Conservation (phyloP, 2,797 vertebrate species). For the Paramormyrops hopkinsi region DNA sequence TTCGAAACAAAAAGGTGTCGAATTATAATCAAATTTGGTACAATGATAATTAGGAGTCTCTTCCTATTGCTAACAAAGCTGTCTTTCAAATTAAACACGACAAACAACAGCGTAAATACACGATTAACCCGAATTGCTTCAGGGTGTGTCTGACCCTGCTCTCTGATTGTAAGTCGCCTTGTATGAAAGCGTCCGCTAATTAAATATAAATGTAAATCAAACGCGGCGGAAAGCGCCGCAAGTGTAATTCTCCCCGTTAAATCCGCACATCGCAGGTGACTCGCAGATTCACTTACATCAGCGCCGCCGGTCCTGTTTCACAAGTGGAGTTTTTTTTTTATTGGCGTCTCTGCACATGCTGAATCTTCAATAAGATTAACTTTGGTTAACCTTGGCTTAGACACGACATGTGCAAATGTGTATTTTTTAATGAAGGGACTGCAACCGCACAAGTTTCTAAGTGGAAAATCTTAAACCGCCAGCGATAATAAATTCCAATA, state of each 20-base stretch:
- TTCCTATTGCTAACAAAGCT: background rate
- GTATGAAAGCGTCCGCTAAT: constrained; percentile 5
- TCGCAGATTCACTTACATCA: background rate
- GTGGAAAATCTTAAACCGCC: background rate
- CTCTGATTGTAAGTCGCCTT: constrained; percentile 5
- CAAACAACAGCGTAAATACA: background rate
- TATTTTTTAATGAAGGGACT: background rate
- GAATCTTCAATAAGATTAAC: constrained; percentile 11
- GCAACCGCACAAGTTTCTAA: background rate
- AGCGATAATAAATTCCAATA: background rate
- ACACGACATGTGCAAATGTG: background rate
- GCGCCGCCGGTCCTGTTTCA: background rate
- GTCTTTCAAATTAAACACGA: background rate
- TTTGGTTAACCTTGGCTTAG: constrained; percentile 1
- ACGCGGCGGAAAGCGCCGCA: background rate
- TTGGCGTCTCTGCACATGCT: background rate
- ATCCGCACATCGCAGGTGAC: background rate
- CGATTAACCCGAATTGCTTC: background rate
- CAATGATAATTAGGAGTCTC: background rate
- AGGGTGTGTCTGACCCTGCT: background rate
- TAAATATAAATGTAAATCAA: constrained; percentile 3
- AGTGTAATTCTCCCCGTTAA: background rate
- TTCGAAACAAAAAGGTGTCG: background rate
- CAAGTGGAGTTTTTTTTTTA: background rate
- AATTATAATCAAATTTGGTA: background rate